phyloP scores from a whole-genome alignment of 2,797 vertebrate species.

The Gobio occitaniae region DNA sequence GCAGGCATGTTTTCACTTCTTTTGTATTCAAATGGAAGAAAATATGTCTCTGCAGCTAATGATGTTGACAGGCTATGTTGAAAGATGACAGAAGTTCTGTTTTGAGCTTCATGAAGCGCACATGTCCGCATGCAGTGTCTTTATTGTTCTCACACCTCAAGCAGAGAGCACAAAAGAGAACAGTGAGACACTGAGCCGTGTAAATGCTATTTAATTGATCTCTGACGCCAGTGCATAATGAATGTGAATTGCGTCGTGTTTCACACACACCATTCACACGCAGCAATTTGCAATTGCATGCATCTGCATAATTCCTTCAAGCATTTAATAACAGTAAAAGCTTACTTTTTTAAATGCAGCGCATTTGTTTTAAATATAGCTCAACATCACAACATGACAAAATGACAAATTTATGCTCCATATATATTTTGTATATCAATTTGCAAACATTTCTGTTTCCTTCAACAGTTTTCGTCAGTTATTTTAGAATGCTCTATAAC shows the following conservation, averaged over 20 bases:
- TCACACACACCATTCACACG: not conserved
- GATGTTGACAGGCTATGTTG: not conserved
- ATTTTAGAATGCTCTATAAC: not conserved
- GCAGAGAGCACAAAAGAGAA: not conserved
- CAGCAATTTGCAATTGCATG: not conserved
- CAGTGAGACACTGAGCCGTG: not conserved
- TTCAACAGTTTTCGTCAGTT: not conserved
- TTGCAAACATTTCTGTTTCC: not conserved
- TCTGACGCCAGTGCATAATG: slow-evolving; percentile 50
- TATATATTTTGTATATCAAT: not conserved
- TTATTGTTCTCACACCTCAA: slow-evolving; percentile 8
- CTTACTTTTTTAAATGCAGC: not conserved
- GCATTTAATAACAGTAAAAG: not conserved
- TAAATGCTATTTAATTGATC: slow-evolving; percentile 42
- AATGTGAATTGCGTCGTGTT: slow-evolving; percentile 19
- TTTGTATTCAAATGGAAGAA: not conserved
- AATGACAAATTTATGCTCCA: not conserved
- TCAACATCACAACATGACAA: not conserved
- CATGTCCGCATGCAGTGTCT: not conserved
- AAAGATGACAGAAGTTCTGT: not conserved
- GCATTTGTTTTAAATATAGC: not conserved
- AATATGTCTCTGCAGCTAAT: not conserved
- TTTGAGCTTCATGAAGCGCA: slow-evolving; percentile 7
- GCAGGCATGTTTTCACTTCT: too few relatives aligned
- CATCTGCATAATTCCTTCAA: not conserved